Evolutionary conservation across 2,888 invertebrate genomes (phyloP).

Genomic region (Choristoneura rosaceana): DNA sequence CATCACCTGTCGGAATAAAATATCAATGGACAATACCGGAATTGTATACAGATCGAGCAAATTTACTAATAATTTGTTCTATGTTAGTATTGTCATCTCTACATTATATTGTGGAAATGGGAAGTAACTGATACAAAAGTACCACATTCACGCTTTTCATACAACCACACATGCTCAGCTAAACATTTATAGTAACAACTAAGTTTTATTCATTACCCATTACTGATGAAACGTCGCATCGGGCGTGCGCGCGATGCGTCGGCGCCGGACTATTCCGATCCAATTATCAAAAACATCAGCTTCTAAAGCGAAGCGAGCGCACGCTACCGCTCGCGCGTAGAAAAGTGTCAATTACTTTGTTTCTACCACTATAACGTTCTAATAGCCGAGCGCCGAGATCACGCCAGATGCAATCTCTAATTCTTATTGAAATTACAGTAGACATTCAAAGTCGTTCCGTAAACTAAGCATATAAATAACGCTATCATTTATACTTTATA

Average conservation of each 20-base stretch:
- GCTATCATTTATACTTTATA: constrained; percentile 80
- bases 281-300: not conserved
- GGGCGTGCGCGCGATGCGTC: constrained; percentile 63
- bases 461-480: constrained; percentile 84
- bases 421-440: constrained; percentile 75
- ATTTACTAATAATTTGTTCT: constrained; percentile 42
- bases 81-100: constrained; percentile 61
- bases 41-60: constrained; percentile 46
- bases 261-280: constrained; percentile 72
- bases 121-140: constrained; percentile 73
- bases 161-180: constrained; percentile 81
- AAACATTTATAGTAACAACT: constrained; percentile 85
- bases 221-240: constrained; percentile 77
- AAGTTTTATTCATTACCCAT: constrained; percentile 76
- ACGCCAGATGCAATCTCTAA: constrained; percentile 73
- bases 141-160: constrained; percentile 80
- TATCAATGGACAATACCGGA: constrained; percentile 62
- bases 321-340: constrained; percentile 1
- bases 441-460: constrained; percentile 76
- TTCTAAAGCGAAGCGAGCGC: not conserved
- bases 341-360: constrained; percentile 9
- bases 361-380: constrained; percentile 42
- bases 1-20: constrained; percentile 65
- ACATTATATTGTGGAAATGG: constrained; percentile 57
- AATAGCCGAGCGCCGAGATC: constrained; percentile 77